Percentiles rank a stretch among this genome's conserved stretches.
phyloP scores from a whole-genome alignment of 2,113 vertebrate genomes.

The Myotis lucifugus region DNA sequence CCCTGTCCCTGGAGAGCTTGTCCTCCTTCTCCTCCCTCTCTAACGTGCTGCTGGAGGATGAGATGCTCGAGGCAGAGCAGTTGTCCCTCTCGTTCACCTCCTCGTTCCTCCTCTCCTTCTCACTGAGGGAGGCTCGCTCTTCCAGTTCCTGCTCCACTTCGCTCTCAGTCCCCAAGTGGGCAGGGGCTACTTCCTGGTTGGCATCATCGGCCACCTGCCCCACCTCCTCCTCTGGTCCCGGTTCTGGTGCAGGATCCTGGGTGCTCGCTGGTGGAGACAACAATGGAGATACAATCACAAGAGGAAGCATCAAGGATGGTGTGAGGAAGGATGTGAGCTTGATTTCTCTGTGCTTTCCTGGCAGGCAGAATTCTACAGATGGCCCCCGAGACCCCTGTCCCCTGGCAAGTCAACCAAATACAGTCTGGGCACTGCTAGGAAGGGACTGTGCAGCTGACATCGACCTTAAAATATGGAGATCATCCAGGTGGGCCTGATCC shows the following conservation, averaged over 20 bases:
- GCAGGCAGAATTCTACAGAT: not conserved
- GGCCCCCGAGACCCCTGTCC: not conserved
- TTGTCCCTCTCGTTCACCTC: conserved; percentile 99
- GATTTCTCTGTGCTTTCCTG: not conserved
- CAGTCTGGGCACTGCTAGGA: not conserved
- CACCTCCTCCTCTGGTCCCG: conserved; percentile 66
- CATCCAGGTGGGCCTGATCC: no score
- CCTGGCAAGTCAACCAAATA: not conserved
- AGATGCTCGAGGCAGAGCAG: conserved; percentile 98
- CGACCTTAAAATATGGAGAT: not conserved
- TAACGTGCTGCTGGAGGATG: conserved; percentile 97
- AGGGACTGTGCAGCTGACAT: not conserved
- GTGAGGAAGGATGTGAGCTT: not conserved
- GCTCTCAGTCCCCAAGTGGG: conserved; percentile 80
- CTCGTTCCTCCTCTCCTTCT: conserved; percentile 97
- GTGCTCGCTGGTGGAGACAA: conserved; percentile 85
- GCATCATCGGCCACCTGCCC: conserved; percentile 77
- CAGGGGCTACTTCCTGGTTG: conserved; percentile 79
- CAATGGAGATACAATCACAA: conserved; percentile 79
- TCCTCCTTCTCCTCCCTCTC: conserved; percentile 97
- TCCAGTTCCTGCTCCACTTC: conserved; percentile 90
- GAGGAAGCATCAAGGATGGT: accelerated
- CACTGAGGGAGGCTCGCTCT: conserved; percentile 91
- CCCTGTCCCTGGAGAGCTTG: conserved; percentile 89
- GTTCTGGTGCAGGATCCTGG: conserved; percentile 83